Evolutionary conservation across 2,888 invertebrate species (phyloP), one percentile per base, ranked within the genome.

Genomic region (Phyllotreta striolata): DNA sequence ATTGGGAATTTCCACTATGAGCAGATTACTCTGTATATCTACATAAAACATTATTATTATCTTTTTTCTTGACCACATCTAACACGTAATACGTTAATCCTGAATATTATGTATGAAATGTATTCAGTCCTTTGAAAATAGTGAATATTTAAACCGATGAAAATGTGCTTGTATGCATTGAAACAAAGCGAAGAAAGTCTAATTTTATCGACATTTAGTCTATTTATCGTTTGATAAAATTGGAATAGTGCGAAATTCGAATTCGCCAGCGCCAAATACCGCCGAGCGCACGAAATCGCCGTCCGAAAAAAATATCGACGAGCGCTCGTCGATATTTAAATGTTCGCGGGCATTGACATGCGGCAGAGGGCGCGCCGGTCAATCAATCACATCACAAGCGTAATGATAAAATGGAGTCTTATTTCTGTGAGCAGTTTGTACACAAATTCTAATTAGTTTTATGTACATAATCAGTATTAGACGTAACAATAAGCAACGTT

Each of bases 341-440:
- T 64, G 14, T 64, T 51, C 61, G 62, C 68, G 68, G 60, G 60
- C 39, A 41, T 46, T 40, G 46, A 55, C 40, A 52, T 34, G 55
- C 58, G 55, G 35, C 37, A 70, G 70, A 64, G 66, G 78, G 76
- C 79, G 76, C 74, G 66, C 64, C 73, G 62, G 72, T 78, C 78
- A 72, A 78, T 77, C 59, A 59, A 59, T 59, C 59, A 59, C 59
- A 59, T 59, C 74, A 76, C 75, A 81, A 81, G 81, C 81, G 79
- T 80, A 81, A 81, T 80, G 80, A 80, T 79, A 82, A 82, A 80
- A 82, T 82, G 82, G 82, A 80, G 81, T 79, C 79, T 78, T 77
- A 77, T 78, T 80, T 79, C 76, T 77, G 78, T 78, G 80, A 79
- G 80, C 79, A 79, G 79, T 80, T 80, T 77, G 78, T 79, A 80